These are phyloP conservation scores for Tiaroga cobitis DNA, from an alignment of 2,797 vertebrate genomes.

Conservation along the genomic window DNA sequence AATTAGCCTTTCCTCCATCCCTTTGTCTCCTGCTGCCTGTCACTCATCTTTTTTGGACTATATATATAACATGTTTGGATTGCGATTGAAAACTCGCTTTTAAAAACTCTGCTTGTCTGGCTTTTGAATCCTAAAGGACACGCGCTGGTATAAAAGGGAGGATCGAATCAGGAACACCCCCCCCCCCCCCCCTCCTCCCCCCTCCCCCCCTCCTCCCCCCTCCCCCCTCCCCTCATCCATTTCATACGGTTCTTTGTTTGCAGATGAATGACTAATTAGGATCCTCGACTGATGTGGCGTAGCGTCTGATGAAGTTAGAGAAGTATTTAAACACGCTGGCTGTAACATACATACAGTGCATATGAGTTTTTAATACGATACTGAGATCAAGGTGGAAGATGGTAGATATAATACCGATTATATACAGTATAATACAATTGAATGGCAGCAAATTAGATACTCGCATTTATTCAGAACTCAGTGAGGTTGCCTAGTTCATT, in stretches of 20 bases:
- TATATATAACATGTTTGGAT: neutral
- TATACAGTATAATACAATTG: neutral
- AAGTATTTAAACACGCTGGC: conserved; percentile 15
- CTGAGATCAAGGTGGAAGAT: neutral
- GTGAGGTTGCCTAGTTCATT: neutral
- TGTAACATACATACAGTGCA: neutral
- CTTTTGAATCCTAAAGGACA: conserved; percentile 31
- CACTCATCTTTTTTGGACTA: conserved; percentile 24
- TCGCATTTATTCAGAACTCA: neutral
- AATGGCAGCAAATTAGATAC: neutral
- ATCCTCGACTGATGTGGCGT: neutral
- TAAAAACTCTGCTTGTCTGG: conserved; percentile 19
- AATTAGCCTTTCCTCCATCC: conserved; percentile 46
- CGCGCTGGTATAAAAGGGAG: neutral
- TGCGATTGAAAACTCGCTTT: conserved; percentile 16
- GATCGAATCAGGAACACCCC: neutral
- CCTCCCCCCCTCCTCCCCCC: neutral
- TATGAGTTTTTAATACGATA: neutral
- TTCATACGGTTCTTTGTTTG: conserved; percentile 13
- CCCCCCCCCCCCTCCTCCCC: too few relatives aligned
- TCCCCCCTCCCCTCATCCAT: neutral
- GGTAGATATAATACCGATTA: neutral
- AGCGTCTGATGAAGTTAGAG: conserved; percentile 3
- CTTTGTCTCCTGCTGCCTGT: conserved; percentile 34
- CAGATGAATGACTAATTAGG: conserved; percentile 17